phyloP scores from a whole-genome alignment of 2,797 vertebrate species.

The Molossus alvarezi region DNA sequence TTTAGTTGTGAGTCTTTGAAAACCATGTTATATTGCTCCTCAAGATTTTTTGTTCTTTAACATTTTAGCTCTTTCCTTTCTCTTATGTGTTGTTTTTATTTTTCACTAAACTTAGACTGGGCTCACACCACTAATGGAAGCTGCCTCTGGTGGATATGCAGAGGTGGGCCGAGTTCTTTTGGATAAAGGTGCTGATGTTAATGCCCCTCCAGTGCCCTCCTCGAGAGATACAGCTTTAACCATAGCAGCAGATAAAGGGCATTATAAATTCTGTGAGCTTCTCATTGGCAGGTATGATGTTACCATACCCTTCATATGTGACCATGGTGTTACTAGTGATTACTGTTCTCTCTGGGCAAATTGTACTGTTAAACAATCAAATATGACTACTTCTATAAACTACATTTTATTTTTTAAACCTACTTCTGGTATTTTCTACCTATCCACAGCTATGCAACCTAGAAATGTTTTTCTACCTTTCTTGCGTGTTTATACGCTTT shows the following conservation, averaged over 20 bases:
- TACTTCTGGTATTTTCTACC: not conserved
- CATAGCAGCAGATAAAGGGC: slow-evolving; percentile 93
- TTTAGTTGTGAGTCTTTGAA: slow-evolving; percentile 48
- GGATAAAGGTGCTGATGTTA: slow-evolving; percentile 94
- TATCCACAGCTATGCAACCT: not conserved
- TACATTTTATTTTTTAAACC: slow-evolving; percentile 35
- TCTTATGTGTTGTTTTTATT: not conserved
- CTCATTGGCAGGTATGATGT: slow-evolving; percentile 92
- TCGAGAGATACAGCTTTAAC: slow-evolving; percentile 94
- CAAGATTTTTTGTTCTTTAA: slow-evolving; percentile 42
- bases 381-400: slow-evolving; percentile 25
- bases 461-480: slow-evolving; percentile 29
- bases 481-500: not conserved
- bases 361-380: slow-evolving; percentile 39
- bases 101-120: slow-evolving; percentile 89
- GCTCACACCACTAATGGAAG: slow-evolving; percentile 93
- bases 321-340: slow-evolving; percentile 5
- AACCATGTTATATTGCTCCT: not conserved
- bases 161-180: slow-evolving; percentile 93
- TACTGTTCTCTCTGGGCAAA: not conserved
- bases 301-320: not conserved
- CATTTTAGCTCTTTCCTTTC: slow-evolving; percentile 50
- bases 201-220: slow-evolving; percentile 93
- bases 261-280: slow-evolving; percentile 94
- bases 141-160: slow-evolving; percentile 93